Evolutionary conservation across 1,140 invertebrate species (phyloP).

Genomic region (Potamilus streckersoni): DNA sequence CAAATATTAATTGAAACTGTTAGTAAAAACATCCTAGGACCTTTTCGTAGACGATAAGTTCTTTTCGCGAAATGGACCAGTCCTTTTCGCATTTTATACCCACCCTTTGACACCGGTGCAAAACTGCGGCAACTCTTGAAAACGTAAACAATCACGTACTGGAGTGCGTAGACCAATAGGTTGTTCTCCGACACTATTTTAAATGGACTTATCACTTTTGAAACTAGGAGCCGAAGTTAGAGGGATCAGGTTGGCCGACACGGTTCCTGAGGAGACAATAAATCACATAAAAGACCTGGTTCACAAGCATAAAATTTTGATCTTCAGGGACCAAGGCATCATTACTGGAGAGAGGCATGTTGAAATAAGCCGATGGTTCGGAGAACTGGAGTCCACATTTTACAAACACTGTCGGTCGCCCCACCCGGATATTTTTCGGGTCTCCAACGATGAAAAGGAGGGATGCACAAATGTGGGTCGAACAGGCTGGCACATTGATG

Average conservation of each 20-base stretch:
- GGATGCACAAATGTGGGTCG: constrained; percentile 70
- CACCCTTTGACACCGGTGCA: no score
- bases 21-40: no score
- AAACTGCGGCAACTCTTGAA: no score
- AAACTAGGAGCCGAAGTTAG: constrained; percentile 58
- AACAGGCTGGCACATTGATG: constrained; percentile 72
- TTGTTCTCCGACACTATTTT: no score
- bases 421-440: constrained; percentile 70
- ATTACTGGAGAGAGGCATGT: constrained; percentile 68
- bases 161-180: no score
- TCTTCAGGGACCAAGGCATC: constrained; percentile 70
- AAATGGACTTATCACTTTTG: constrained; percentile 3
- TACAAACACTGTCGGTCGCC: constrained; percentile 70
- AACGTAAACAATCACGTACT: no score
- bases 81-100: no score
- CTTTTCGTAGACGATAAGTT: no score
- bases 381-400: constrained; percentile 70
- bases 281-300: constrained; percentile 67
- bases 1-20: no score
- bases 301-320: constrained; percentile 64
- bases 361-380: constrained; percentile 71
- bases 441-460: constrained; percentile 69
- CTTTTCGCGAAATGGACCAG: no score
- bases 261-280: constrained; percentile 64
- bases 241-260: constrained; percentile 65